Base-by-base conservation (phyloP, 2,888 invertebrate genomes). In the Diadegma fenestrale region DNA sequence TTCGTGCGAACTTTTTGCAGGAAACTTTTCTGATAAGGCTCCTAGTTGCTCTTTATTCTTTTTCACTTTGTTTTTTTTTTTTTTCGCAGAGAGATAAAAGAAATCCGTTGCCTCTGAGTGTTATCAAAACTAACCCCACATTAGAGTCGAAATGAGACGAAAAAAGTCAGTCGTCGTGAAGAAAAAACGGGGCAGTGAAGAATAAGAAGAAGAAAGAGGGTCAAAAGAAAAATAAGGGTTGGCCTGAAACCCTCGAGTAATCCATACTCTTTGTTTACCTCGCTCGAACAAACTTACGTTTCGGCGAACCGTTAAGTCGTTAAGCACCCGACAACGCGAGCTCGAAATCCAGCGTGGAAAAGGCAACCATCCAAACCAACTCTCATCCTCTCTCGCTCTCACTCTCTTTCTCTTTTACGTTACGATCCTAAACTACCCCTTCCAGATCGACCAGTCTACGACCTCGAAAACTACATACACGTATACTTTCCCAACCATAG, bases 241-340 rank as follows among this genome's bases (percentile, higher is more conserved):
- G 45, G 72, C 77, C 64, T 73, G 58, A 80, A 69, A 76, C 79
- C 63, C 80, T 37, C 69, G 48, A 83, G 88, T 86, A 88, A 88
- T 87, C 88, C 87, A 88, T 88, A 88, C 87, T 88, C 87, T 88
- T 87, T 88, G 88, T 88, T 88, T 88, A 88, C 88, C 73, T 79
- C 86, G 81, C 88, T 87, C 86, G 86, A 86, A 85, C 86, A 87
- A 88, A 88, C 87, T 88, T 88, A 88, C 84, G 87, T 87, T 87
- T 82, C 82, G 85, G 64, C 86, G 85, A 87, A 88, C 88, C 88
- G 87, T 88, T 88, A 88, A 88, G 86, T 88, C 87, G 87, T 88
- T 87, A 86, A 88, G 87, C 85, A 86, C 86, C 85, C 84, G 82
- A 80, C 83, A 85, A 86, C 84, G 82, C 77, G 68, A 86, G 84